Conservation (phyloP, 1,140 invertebrate genomes). For the Drosophila trapezifrons region DNA sequence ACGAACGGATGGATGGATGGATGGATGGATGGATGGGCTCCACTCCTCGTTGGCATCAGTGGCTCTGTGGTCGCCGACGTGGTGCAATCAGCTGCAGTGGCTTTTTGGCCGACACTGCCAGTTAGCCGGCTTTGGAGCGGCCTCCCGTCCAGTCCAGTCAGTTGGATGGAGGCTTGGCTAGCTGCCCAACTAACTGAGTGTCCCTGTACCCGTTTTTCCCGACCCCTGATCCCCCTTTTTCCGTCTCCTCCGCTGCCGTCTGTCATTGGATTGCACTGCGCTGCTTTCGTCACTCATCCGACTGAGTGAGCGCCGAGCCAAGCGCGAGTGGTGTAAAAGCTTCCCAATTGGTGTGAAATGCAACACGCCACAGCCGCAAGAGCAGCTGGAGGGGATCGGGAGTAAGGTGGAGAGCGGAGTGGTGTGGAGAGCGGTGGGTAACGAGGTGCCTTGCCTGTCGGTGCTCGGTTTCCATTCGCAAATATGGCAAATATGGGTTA, state of each 20-base stretch:
- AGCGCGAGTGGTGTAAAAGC: slow-evolving; percentile 63
- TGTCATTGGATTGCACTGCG: slow-evolving; percentile 46
- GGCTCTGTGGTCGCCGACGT: slow-evolving; percentile 66
- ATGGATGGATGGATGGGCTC: slow-evolving; percentile 12
- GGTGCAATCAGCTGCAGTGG: slow-evolving; percentile 81
- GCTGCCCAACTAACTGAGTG: slow-evolving; percentile 57
- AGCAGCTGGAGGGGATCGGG: slow-evolving; percentile 13
- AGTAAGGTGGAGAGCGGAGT: background rate
- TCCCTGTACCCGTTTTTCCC: slow-evolving; percentile 38
- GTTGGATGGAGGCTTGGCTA: slow-evolving; percentile 52
- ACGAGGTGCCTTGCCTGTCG: slow-evolving; percentile 7
- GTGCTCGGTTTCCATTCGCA: slow-evolving; percentile 55
- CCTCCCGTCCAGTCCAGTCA: slow-evolving; percentile 27
- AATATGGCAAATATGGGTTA: slow-evolving; percentile 70
- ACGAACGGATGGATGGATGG: too few relatives aligned
- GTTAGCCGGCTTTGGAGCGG: slow-evolving; percentile 41
- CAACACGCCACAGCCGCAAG: slow-evolving; percentile 61
- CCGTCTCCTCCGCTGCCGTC: background rate
- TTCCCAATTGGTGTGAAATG: slow-evolving; percentile 78
- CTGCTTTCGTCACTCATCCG: slow-evolving; percentile 78
- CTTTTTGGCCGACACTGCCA: slow-evolving; percentile 73
- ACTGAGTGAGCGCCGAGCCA: slow-evolving; percentile 73
- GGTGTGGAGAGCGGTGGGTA: slow-evolving; percentile 4
- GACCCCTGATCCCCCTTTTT: background rate
- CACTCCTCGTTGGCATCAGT: slow-evolving; percentile 34